Conservation (phyloP, 2,888 invertebrate genomes). For the Lasioglossum zephyrum region DNA sequence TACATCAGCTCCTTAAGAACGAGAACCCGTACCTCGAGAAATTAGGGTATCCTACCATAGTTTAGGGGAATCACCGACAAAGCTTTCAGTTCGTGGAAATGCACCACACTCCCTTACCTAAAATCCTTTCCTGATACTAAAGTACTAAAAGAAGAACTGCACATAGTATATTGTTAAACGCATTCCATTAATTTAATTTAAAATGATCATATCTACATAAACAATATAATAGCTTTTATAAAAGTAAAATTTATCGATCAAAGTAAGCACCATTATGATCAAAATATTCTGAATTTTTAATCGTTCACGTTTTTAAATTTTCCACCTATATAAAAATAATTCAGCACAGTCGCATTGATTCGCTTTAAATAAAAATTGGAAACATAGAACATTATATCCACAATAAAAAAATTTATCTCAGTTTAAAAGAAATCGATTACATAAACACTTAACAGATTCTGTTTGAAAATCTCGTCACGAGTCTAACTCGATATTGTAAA, state of each 20-base stretch:
- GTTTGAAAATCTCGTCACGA: background rate
- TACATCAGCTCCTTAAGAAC: background rate
- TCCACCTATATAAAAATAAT: no score
- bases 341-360: no score
- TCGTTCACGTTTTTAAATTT: no score
- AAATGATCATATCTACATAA: background rate
- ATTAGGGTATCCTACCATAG: background rate
- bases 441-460: background rate
- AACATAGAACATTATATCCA: no score
- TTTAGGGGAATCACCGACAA: background rate
- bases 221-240: background rate
- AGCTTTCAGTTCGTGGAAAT: background rate
- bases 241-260: no score
- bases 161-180: background rate
- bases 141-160: background rate
- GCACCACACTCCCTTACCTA: background rate
- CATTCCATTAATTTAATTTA: background rate
- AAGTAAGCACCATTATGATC: no score
- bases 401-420: background rate
- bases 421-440: background rate
- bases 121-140: background rate
- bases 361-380: no score
- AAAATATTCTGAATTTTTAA: no score
- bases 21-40: background rate
- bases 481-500: background rate